Evolutionary conservation across 2,888 invertebrate genomes (phyloP), one percentile per base, ranked within the genome.

Genomic region (Napeogenes sylphis): DNA sequence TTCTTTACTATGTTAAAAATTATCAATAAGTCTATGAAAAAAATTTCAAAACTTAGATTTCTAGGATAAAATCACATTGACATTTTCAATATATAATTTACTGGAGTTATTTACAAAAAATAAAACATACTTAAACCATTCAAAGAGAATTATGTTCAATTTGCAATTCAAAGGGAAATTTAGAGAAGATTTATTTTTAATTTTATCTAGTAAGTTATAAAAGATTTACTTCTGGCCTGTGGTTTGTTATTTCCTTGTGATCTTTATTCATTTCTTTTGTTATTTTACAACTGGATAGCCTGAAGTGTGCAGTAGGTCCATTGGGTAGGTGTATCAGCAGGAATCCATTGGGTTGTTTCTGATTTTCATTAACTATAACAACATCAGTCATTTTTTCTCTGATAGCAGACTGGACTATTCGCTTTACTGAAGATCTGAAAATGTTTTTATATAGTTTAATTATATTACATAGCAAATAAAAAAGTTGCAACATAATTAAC

Each of bases 241-340:
- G 98, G 53, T 91, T 92, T 0, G 95, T 95, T 61, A 98, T 95
- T 81, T 97, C 96, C 75, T 94, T 94, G 76, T 95, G 94, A 76
- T 93, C 93, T 68, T 94, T 93, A 69, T 94, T 94, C 55, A 98
- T 91, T 74, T 98, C 97, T 32, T 96, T 94, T 0, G 97, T 97
- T 57, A 98, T 94, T 81, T 95, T 96, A 0, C 99, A 96, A 83
- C 96, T 98, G 73, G 97, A 97, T 30, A 99, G 82, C 80, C 97
- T 95, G 82, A 99, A 99, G 83, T 98, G 96, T 14, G 98, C 98
- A 0, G 99, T 99, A 0, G 99, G 99, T 0, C 99, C 99, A 71
- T 97, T 94, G 0, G 99, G 99, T 66, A 99, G 90, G 87, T 99
- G 99, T 67, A 98, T 94, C 3, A 99, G 91, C 21, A 99, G 90